Evolutionary conservation across 2,113 vertebrate genomes (phyloP), one percentile per base, ranked within the genome.

Genomic region (Piaya cayana): DNA sequence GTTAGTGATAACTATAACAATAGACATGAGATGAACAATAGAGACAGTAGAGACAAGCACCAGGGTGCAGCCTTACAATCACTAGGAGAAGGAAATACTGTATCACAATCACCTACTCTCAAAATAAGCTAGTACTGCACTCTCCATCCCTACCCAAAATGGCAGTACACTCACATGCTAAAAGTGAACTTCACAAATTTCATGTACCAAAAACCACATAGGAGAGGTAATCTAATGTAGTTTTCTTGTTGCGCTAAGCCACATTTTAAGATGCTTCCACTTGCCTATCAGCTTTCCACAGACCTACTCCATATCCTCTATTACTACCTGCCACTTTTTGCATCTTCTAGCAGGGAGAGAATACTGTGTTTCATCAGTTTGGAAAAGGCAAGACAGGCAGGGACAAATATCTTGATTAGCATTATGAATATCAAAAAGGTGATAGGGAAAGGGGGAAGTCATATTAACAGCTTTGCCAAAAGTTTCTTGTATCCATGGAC

Each of bases 1-100:
- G 45, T n/a, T 75, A 89, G 60, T 49, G 75, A 95, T 93, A 95
- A 91, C 30, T 84, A 59, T 78, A 92, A 93, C 77, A 95, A 93
- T 90, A 92, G 86, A 58, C 29, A 68, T 81, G 62, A 84, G 42
- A 82, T 71, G 78, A 95, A 78, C 70, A 72, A 72, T 68, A 91
- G 47, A 75, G n/a, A 49, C 30, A 68, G 39, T 21, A 58, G 39
- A 87, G 89, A 89, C 84, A 93, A 93, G 84, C 39, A 47, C 53
- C 49, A 19, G 58, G 36, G 32, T 79, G 45, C 65, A 64, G 36
- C 62, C n/a, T 89, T 68, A 55, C 39, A 76, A 58, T 88, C 86
- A 91, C 13, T 80, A 7, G 5, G 50, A 32, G 60, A 86, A 69
- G 62, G 37, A 74, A 82, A 75, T 83, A 75, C 43, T 75, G 1